Percentiles rank a stretch among this genome's conserved stretches.
phyloP scores from a whole-genome alignment of 37 sponge, comb jelly and placozoan species.

The Cliona cf. orientalis region DNA sequence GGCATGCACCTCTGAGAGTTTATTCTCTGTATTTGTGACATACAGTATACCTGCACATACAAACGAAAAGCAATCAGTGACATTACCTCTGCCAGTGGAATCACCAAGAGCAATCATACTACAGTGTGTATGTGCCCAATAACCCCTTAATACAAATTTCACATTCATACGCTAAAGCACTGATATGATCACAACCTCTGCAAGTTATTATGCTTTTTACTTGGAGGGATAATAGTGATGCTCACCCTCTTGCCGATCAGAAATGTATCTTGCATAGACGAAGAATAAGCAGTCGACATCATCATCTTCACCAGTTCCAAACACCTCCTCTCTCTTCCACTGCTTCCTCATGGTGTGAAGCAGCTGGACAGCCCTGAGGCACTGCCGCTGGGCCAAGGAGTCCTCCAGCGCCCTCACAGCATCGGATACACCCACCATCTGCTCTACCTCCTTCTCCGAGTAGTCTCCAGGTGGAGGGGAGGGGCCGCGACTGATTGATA shows the following conservation, averaged over 20 bases:
- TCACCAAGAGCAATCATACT: no score
- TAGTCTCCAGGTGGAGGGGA: slow-evolving; percentile 25
- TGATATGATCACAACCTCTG: not conserved
- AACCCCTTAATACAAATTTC: not conserved
- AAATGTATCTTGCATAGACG: slow-evolving; percentile 56
- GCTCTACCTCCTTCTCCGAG: slow-evolving; percentile 7
- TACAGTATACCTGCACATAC: slow-evolving; percentile 59
- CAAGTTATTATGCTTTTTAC: no score
- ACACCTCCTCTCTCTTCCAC: slow-evolving; percentile 49
- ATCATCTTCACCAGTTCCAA: slow-evolving; percentile 65
- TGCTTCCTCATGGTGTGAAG: slow-evolving; percentile 62
- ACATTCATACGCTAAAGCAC: not conserved
- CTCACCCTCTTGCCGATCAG: slow-evolving; percentile 56
- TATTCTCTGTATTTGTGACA: slow-evolving; percentile 32
- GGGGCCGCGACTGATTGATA: slow-evolving; percentile 12
- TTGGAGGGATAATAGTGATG: no score
- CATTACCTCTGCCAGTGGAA: no score
- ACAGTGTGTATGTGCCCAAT: not conserved
- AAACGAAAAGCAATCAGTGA: no score
- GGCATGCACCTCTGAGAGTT: slow-evolving; percentile 63
- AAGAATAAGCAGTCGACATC: slow-evolving; percentile 75
- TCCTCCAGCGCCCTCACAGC: slow-evolving; percentile 49
- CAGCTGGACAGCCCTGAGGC: slow-evolving; percentile 35
- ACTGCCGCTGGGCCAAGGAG: slow-evolving; percentile 40
- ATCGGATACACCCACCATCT: slow-evolving; percentile 3